Base-by-base conservation (phyloP, 2,888 invertebrate genomes). In the Cerceris ruficornis region DNA sequence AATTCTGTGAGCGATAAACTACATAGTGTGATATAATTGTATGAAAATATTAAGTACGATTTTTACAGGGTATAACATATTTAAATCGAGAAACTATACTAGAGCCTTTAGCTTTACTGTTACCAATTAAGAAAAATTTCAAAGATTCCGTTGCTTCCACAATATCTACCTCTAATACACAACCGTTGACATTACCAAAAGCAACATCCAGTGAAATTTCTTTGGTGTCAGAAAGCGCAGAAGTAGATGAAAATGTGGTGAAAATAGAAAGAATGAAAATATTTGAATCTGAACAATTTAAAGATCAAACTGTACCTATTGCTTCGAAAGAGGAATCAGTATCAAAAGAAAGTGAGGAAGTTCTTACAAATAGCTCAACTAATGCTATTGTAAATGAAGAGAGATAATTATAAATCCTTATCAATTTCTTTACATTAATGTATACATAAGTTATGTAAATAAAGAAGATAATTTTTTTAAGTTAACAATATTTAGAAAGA, bases 21-120 rank as follows among this genome's bases (percentile, higher is more conserved):
- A 8, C 17, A 39, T 15, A 49, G 13, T 0, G 28, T 1, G 28
- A 43, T 13, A 15, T 39, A 62, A 52, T n/a, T 13, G 59, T 7
- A 14, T 50, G 13, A 58, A 59, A 61, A 67, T 49, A 11, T 42
- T 13, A 42, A 39, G 2, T 11, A 39, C n/a, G 7, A 52, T 73
- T 81, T 77, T 88, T 88, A 57, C 83, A 93, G 93, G 90, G 89
- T 55, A 88, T 93, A 17, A 92, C 91, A 9, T 92, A 91, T 82
- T 86, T 93, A 60, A 90, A 93, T 81, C 87, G 88, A 52, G 87
- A 90, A 42, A 83, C 77, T 61, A 92, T 93, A 61, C 75, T 92
- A 42, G 92, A 92, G 57, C 92, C 93, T 2, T 80, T 93, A 14
- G 86, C 88, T 39, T 86, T 90, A 65, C 81, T 93, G 41, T 85